These are phyloP conservation scores for Sesia apiformis DNA, from an alignment of 2,888 invertebrate species.

Conservation along the genomic window DNA sequence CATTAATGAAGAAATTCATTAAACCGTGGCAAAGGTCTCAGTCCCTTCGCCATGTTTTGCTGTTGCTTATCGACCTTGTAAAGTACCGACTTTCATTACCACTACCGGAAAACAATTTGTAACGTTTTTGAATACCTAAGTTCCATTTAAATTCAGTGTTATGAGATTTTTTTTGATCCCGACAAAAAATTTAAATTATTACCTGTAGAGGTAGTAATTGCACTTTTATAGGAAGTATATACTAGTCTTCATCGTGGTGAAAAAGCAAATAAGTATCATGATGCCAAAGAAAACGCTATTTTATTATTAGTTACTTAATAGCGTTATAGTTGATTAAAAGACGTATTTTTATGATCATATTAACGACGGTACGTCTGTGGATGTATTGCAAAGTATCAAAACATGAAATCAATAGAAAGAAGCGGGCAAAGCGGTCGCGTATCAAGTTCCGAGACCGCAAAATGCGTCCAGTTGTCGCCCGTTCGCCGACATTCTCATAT, in stretches of 20 bases:
- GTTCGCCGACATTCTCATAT: constrained; percentile 42
- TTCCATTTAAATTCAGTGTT: constrained; percentile 1
- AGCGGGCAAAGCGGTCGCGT: constrained; percentile 13
- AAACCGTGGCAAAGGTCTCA: background rate
- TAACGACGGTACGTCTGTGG: too few relatives aligned
- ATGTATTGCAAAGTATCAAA: background rate
- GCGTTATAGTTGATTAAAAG: too few relatives aligned
- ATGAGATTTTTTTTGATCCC: too few relatives aligned
- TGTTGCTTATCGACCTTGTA: background rate
- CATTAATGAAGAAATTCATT: background rate
- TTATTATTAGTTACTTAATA: too few relatives aligned
- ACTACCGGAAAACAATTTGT: background rate
- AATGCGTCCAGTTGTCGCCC: constrained; percentile 25
- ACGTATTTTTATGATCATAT: too few relatives aligned
- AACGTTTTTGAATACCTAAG: constrained; percentile 2
- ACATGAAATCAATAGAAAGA: constrained; percentile 29
- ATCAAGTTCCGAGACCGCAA: constrained; percentile 44
- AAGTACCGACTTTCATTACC: background rate
- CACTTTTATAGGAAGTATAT: too few relatives aligned
- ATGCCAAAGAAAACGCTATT: too few relatives aligned
- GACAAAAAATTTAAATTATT: too few relatives aligned
- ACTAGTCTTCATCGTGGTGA: too few relatives aligned
- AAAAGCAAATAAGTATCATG: too few relatives aligned
- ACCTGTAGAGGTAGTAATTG: too few relatives aligned
- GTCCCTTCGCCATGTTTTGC: background rate